Percentiles rank a stretch among this genome's conserved stretches.
These are phyloP conservation scores for Forbesichthys agassizii DNA, from an alignment of 2,113 vertebrate species.

Conservation along the genomic window DNA sequence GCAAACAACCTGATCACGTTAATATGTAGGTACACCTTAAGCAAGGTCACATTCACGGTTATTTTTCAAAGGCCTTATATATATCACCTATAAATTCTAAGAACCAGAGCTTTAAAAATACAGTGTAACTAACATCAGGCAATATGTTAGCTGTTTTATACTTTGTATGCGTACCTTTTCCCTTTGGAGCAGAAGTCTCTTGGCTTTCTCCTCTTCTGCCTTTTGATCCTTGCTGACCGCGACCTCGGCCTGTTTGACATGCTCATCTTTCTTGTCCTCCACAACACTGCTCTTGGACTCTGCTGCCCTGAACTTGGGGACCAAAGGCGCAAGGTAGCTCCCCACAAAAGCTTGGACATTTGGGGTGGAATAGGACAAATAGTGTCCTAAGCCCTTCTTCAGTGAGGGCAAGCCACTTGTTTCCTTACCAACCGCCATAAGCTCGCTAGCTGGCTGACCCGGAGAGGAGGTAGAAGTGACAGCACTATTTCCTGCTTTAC, in stretches of 20 bases:
- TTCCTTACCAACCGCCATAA: constrained; percentile 6
- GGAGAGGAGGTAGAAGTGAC: constrained; percentile 21
- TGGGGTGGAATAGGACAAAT: constrained; percentile 86
- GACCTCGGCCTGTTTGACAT: constrained; percentile 72
- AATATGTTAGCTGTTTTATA: background rate
- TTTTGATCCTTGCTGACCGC: constrained; percentile 73
- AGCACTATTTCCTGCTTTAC: constrained; percentile 43
- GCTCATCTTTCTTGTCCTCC: constrained; percentile 59
- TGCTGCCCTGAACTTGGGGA: constrained; percentile 80
- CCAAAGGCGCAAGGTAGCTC: constrained; percentile 88
- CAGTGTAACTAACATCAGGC: no score
- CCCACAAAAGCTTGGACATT: constrained; percentile 93
- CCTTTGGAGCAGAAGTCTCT: constrained; percentile 83
- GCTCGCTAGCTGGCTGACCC: constrained; percentile 26
- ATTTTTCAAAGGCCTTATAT: background rate
- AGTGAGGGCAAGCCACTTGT: constrained; percentile 60
- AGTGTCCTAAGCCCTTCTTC: constrained; percentile 87
- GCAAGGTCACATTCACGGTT: background rate
- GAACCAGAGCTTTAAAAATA: background rate
- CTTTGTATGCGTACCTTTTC: constrained; percentile 82
- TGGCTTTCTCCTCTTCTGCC: constrained; percentile 83
- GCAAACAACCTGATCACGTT: background rate
- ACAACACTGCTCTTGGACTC: constrained; percentile 77
- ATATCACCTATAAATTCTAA: background rate
- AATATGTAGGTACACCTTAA: background rate